A percentile compares a stretch with the other conserved stretches of the same genome.
These are phyloP conservation scores for Oikopleura dioica DNA, from an alignment of 23 tunicate species.

Conservation along the genomic window DNA sequence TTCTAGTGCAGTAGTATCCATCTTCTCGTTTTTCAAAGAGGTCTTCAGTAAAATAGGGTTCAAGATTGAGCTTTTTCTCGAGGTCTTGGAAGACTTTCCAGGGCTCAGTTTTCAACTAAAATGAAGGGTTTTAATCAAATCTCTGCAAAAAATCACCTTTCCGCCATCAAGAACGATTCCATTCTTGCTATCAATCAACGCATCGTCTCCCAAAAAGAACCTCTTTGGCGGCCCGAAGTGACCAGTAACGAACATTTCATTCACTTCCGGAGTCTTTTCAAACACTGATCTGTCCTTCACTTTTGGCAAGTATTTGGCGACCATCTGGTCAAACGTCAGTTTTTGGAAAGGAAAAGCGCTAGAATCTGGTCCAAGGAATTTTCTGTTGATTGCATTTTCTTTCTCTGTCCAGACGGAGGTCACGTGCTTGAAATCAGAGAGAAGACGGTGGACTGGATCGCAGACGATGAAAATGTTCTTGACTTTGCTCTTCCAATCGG, in stretches of 20 bases:
- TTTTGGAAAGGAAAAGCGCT: not conserved
- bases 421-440: constrained; percentile 6
- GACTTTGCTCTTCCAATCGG: not conserved
- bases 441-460: not conserved
- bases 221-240: not conserved
- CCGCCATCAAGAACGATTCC: too few relatives aligned
- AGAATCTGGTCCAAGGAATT: constrained; percentile 3
- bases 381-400: not conserved
- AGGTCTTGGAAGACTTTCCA: not conserved
- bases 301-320: not conserved
- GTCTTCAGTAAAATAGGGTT: not conserved
- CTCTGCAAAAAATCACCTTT: too few relatives aligned
- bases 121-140: not conserved
- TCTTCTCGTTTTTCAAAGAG: not conserved
- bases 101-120: not conserved
- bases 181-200: too few relatives aligned
- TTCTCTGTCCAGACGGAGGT: not conserved
- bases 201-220: not conserved
- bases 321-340: constrained; percentile 8
- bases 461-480: too few relatives aligned
- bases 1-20: not conserved
- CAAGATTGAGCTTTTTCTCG: not conserved
- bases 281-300: not conserved
- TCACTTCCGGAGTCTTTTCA: not conserved
- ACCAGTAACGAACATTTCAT: too few relatives aligned